Percentiles rank a stretch among this genome's conserved stretches.
phyloP scores from a whole-genome alignment of 2,797 vertebrate genomes.

The Chrysocyon brachyurus region DNA sequence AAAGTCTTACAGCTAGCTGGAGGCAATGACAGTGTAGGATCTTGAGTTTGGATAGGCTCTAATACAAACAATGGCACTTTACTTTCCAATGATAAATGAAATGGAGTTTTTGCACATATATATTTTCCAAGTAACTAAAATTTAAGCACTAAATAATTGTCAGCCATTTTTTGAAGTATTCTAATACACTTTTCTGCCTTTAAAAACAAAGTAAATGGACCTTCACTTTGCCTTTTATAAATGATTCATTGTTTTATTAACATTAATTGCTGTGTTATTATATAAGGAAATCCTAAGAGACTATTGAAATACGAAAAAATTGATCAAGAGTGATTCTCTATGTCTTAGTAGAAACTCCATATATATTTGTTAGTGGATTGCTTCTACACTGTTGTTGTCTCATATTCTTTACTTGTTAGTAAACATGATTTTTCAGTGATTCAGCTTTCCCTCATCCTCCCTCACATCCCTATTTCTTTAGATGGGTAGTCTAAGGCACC shows the following conservation, averaged over 20 bases:
- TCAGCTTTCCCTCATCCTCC: not conserved
- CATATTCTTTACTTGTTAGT: not conserved
- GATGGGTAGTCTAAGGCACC: not conserved
- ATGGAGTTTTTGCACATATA: not conserved
- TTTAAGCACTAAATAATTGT: not conserved
- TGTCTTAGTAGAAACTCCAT: not conserved
- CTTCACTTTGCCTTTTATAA: not conserved
- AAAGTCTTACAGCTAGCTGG: not conserved
- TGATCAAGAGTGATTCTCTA: not conserved
- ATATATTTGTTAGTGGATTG: not conserved
- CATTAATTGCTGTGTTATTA: not conserved
- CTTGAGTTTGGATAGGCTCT: not conserved
- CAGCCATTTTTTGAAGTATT: not conserved
- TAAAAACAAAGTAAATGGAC: not conserved
- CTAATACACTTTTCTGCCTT: not conserved
- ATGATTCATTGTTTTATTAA: not conserved
- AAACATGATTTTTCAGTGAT: not conserved
- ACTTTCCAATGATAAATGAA: not conserved
- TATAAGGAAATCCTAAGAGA: conserved; percentile 13
- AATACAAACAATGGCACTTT: not conserved
- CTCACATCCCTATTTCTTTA: not conserved
- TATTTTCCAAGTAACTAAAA: conserved; percentile 21
- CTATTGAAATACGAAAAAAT: not conserved
- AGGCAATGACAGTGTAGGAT: not conserved
- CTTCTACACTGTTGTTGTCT: not conserved